Percentiles rank a stretch among this genome's conserved stretches.
Evolutionary conservation across 2,113 vertebrate species (phyloP).

Genomic region (Craseonycteris thonglongyai): DNA sequence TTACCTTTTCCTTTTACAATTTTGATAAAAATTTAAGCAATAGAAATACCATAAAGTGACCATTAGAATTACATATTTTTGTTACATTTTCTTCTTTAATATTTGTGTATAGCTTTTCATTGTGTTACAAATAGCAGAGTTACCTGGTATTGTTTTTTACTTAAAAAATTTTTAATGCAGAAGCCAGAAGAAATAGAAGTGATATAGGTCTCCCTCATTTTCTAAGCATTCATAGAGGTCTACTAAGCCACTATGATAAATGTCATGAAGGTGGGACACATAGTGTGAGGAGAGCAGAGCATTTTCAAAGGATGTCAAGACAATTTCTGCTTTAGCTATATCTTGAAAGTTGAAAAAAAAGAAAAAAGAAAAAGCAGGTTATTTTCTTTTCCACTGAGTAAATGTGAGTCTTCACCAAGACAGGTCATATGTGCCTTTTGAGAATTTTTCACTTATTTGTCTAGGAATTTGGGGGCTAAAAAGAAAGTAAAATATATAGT

Average conservation of each 20-base stretch:
- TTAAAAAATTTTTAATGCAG: neutral
- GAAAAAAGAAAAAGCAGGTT: neutral
- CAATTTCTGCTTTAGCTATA: neutral
- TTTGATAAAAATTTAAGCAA: neutral
- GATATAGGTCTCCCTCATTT: neutral
- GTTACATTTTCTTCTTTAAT: neutral
- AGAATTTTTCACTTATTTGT: neutral
- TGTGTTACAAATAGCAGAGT: neutral
- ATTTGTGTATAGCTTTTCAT: neutral
- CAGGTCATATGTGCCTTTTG: neutral
- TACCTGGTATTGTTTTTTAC: neutral
- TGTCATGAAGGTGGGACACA: neutral
- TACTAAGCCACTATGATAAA: neutral
- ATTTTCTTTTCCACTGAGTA: neutral
- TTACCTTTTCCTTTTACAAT: neutral
- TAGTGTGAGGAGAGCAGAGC: neutral
- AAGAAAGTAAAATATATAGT: neutral
- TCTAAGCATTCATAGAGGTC: neutral
- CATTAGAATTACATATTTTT: neutral
- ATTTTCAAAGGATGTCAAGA: neutral
- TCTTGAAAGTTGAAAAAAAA: neutral
- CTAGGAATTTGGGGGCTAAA: neutral
- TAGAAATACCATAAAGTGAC: neutral
- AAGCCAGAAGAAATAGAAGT: neutral
- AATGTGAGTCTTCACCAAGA: constrained; percentile 13